A percentile compares a stretch with the other conserved stretches of the same genome.
phyloP scores from a whole-genome alignment of 2,888 invertebrate species.

The Drosophila merina region DNA sequence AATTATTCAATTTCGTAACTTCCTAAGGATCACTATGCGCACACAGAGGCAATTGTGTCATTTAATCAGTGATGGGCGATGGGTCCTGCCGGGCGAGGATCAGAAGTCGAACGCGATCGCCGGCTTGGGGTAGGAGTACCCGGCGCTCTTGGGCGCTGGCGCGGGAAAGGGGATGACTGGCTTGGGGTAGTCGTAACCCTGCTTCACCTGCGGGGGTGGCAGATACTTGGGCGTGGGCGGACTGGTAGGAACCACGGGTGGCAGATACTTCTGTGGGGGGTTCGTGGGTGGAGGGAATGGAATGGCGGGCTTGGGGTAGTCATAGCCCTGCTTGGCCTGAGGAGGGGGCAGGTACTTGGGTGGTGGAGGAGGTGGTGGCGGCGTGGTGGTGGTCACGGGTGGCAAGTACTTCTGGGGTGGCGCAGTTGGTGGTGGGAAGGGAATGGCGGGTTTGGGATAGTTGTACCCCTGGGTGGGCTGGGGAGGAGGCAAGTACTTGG shows the following conservation, averaged over 20 bases:
- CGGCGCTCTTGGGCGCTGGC: constrained; percentile 55
- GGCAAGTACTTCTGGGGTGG: constrained; percentile 38
- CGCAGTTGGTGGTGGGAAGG: constrained; percentile 43
- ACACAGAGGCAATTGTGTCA: constrained; percentile 76
- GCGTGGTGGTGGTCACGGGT: constrained; percentile 26
- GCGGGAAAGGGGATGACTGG: constrained; percentile 62
- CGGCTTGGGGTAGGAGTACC: constrained; percentile 77
- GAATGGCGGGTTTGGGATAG: constrained; percentile 52
- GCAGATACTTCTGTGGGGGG: constrained; percentile 51
- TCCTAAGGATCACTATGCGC: constrained; percentile 71
- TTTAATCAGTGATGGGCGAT: constrained; percentile 51
- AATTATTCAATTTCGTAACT: constrained; percentile 77
- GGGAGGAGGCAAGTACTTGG: constrained; percentile 54
- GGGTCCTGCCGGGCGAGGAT: constrained; percentile 14
- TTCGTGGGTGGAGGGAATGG: constrained; percentile 54
- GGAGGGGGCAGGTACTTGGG: constrained; percentile 48
- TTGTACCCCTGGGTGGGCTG: constrained; percentile 40
- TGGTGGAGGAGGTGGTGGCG: constrained; percentile 43
- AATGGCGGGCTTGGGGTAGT: constrained; percentile 56
- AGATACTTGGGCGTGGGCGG: constrained; percentile 65
- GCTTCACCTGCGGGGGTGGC: constrained; percentile 48
- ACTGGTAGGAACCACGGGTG: constrained; percentile 44
- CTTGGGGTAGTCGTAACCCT: constrained; percentile 62
- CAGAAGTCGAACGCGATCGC: constrained; percentile 68
- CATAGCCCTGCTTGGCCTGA: constrained; percentile 42